Conservation (phyloP, 2,888 invertebrate species). For the Apamea crenata region DNA sequence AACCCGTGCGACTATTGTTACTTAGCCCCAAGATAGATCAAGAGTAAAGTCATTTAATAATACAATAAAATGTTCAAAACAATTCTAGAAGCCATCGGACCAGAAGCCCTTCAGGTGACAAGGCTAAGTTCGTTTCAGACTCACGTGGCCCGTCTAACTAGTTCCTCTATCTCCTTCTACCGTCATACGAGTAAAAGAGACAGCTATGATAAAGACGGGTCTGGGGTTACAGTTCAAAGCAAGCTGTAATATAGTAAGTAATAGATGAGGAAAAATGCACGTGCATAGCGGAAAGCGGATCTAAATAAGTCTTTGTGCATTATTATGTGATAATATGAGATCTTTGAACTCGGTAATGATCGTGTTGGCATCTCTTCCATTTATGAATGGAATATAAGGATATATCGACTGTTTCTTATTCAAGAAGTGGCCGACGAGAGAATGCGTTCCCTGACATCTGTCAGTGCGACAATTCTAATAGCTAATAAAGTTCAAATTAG, state of each 20-base stretch:
- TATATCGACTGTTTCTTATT: constrained; percentile 24
- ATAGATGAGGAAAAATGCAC: constrained; percentile 27
- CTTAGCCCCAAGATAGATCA: background rate
- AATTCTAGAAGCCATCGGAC: constrained; percentile 30
- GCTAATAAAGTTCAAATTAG: background rate
- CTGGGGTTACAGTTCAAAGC: constrained; percentile 48
- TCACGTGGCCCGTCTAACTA: constrained; percentile 53
- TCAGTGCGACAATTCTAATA: background rate
- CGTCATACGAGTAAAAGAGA: constrained; percentile 32
- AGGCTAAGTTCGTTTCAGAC: constrained; percentile 73
- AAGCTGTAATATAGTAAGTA: constrained; percentile 5
- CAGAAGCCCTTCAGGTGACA: constrained; percentile 74
- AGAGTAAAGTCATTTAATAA: constrained; percentile 35
- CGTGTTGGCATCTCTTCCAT: constrained; percentile 18
- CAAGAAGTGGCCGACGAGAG: background rate
- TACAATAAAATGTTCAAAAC: constrained; percentile 30
- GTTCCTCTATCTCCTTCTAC: constrained; percentile 26
- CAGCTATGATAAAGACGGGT: background rate
- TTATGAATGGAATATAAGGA: constrained; percentile 17
- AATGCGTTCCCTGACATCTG: too few relatives aligned
- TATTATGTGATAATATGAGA: constrained; percentile 24
- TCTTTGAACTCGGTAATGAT: constrained; percentile 44
- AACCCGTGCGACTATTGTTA: background rate
- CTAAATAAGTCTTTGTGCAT: constrained; percentile 9
- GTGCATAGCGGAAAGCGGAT: constrained; percentile 5